Evolutionary conservation across 1,140 invertebrate species (phyloP).

Genomic region (Caerostris extrusa): DNA sequence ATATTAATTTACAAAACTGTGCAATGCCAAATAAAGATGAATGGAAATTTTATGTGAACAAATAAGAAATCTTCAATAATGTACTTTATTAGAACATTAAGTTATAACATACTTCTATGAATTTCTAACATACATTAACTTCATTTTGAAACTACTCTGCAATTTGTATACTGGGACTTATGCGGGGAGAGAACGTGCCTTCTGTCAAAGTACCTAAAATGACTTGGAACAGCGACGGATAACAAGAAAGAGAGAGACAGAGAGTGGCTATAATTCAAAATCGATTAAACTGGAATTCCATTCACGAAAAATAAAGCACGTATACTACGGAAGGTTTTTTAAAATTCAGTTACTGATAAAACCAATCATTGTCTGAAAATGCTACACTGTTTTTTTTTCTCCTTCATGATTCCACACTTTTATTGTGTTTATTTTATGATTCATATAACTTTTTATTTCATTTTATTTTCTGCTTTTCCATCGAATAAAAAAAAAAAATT

Average conservation of each 20-base stretch:
- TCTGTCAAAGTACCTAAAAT: background rate
- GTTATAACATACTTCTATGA: too few species aligned
- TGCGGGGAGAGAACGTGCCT: background rate
- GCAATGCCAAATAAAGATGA: too few species aligned
- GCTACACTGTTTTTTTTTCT: background rate
- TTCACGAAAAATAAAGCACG: background rate
- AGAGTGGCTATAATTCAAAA: constrained; percentile 44
- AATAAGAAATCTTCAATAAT: too few species aligned
- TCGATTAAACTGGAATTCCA: constrained; percentile 53
- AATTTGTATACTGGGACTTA: background rate
- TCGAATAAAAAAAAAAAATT: background rate
- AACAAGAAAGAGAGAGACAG: background rate
- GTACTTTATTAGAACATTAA: too few species aligned
- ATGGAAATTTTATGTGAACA: too few species aligned
- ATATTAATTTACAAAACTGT: too few species aligned
- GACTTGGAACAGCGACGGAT: background rate
- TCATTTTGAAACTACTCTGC: background rate
- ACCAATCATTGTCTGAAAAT: constrained; percentile 18
- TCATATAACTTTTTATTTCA: constrained; percentile 7
- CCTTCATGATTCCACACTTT: background rate
- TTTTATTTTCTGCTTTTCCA: background rate
- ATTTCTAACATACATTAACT: background rate
- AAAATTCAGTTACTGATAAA: constrained; percentile 34
- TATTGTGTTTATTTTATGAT: constrained; percentile 41
- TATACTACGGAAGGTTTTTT: constrained; percentile 20